Evolutionary conservation across 64 coral and sea anemone genomes (phyloP), one percentile per base, ranked within the genome.

Genomic region (Dendronephthya gigantea): DNA sequence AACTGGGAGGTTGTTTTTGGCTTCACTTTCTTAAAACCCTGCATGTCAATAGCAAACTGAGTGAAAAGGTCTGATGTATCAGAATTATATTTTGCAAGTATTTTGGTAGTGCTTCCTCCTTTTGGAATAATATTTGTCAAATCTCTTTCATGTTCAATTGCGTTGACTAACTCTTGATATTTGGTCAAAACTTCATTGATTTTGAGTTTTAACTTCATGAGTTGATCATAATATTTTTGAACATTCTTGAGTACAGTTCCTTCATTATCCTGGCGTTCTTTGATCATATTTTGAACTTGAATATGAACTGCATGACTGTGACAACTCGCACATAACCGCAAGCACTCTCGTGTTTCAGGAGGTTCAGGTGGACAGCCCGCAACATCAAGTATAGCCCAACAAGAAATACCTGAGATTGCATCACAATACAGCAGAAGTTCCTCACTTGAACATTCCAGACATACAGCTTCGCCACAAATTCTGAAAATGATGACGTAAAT

Each of bases 21-120:
- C 48, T 88, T 89, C 17, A 98, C 90, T 48, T 87, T 86, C 85
- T 89, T 93, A 11, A 93, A 23, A 50, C 92, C 62, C 58, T 98
- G 95, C 89, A 98, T 93, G 48, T 91, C 92, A n/a, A 98, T 68
- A 9, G 95, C 95, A 90, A 98, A 98, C 74, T 98, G 92, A 12
- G 95, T 98, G 35, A 98, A 98, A 32, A 93, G 81, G 49, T 98
- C 95, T 28, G 95, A 98, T 66, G 93, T 88, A 34, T 98, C 95
- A 14, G 91, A 58, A 50, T 93, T 90, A 23, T 93, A 98, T 70
- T 89, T 88, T 2, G 95, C 95, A 23, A 98, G 74, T 4, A 82
- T 55, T 68, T 98, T 90, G 4, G 90, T 98, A 1, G 87, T 68
- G 48, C 95, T 98, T 29, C 50, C n/a, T 9, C 88, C 92, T 65